Percentiles rank a stretch among this genome's conserved stretches.
Conservation (phyloP, 2,797 vertebrate species). For the Tapirus indicus region DNA sequence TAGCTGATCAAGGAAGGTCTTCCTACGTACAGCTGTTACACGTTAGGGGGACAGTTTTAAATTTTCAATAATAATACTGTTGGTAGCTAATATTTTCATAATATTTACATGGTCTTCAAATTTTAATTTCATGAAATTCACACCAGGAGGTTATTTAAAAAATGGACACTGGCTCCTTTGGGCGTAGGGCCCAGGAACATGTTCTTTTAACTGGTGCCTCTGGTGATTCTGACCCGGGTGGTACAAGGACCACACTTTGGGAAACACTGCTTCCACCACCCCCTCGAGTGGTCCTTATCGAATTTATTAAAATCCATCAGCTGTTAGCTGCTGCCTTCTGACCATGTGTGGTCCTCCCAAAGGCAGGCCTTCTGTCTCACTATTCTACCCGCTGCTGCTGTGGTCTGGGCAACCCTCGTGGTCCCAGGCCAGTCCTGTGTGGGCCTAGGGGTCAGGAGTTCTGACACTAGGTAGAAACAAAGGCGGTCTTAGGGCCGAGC, state of each 20-base stretch:
- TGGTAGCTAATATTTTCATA: not conserved
- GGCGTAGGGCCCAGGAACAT: not conserved
- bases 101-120: not conserved
- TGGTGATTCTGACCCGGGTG: not conserved
- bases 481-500: not conserved
- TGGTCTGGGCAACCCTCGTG: not conserved
- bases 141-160: not conserved
- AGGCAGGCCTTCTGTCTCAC: not conserved
- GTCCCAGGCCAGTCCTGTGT: not conserved
- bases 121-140: conserved; percentile 35
- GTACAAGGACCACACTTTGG: not conserved
- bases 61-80: not conserved
- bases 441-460: not conserved
- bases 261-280: not conserved
- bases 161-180: not conserved
- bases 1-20: not conserved
- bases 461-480: not conserved
- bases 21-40: not conserved
- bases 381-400: not conserved
- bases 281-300: not conserved
- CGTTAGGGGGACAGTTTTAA: not conserved
- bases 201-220: not conserved
- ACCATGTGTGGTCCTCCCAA: not conserved
- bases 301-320: not conserved
- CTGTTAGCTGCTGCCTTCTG: not conserved